Conservation (phyloP, 2,113 vertebrate species). For the Hiodon alosoides region DNA sequence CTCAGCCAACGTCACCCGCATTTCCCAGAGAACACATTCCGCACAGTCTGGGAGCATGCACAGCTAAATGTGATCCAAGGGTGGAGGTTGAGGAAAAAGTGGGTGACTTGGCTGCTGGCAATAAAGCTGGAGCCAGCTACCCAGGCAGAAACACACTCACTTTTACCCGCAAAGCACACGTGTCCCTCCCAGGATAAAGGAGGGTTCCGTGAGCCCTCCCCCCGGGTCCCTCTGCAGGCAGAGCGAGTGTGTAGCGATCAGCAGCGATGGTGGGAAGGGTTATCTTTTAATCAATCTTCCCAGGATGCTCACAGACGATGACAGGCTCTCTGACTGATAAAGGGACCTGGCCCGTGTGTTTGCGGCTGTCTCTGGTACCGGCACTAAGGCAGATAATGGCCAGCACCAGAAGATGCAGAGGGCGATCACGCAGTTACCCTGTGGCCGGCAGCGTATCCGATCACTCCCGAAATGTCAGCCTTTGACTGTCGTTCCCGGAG, state of each 20-base stretch:
- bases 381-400: conserved; percentile 52
- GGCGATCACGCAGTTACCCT: conserved; percentile 45
- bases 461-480: conserved; percentile 55
- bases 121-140: conserved; percentile 25
- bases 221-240: not conserved
- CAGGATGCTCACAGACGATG: conserved; percentile 34
- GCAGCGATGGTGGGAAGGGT: conserved; percentile 23
- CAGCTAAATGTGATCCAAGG: conserved; percentile 10
- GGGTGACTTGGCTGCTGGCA: not conserved
- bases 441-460: conserved; percentile 45
- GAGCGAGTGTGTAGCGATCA: conserved; percentile 14
- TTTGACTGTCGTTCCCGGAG: conserved; percentile 30
- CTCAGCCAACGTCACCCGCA: not conserved
- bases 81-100: not conserved
- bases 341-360: conserved; percentile 41
- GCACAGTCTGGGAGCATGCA: not conserved
- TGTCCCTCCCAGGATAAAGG: conserved; percentile 5
- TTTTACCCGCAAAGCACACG: conserved; percentile 31
- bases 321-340: conserved; percentile 45
- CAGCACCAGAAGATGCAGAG: conserved; percentile 46
- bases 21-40: conserved; percentile 13
- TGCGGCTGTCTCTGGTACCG: conserved; percentile 31
- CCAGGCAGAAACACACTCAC: conserved; percentile 8
- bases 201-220: not conserved
- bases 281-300: conserved; percentile 54